Evolutionary conservation across 2,797 vertebrate genomes (phyloP), one percentile per base, ranked within the genome.

Genomic region (Leucoraja ocellata): DNA sequence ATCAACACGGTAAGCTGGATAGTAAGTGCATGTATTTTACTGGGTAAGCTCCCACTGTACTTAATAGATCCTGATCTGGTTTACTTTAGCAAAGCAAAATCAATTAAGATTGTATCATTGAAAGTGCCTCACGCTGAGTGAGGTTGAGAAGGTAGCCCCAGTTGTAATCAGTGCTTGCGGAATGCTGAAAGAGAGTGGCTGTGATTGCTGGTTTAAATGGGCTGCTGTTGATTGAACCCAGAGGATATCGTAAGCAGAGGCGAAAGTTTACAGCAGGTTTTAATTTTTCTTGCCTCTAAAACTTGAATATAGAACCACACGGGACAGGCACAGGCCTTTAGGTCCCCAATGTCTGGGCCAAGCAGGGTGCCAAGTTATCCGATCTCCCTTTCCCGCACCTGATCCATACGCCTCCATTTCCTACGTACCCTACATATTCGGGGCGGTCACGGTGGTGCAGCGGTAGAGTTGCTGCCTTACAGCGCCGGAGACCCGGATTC

Each of bases 71-170:
- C 84, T 36, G 61, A 32, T 32, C 84, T 68, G 61, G n/a, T 88
- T 88, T 68, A 36, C 84, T 68, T 88, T 88, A 11, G 61, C 65
- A 32, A 68, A 63, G 63, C 63, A 18, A 68, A 88, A 88, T 88
- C 84, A 63, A 88, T 88, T 88, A 88, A 88, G n/a, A 65, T 88
- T 65, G 28, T 88, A 65, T 88, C n/a, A 32, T 65, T 65, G 61
- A 88, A 88, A 65, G 84, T 88, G 84, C 9, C 84, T 88, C 84
- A 32, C 5, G 18, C 84, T 88, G 81, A 58, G 84, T 65, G n/a
- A 63, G 84, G 84, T 65, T n/a, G n/a, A 36, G 84, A 18, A 14
- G 6, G 84, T 68, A 32, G 63, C 84, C 63, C 84, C 84, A 88
- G 4, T 88, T 88, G 63, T 88, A 68, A 68, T 88, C 84, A 88